Percentiles rank a stretch among this genome's conserved stretches.
phyloP scores from a whole-genome alignment of 1,140 invertebrate genomes.

The Monochamus saltuarius region DNA sequence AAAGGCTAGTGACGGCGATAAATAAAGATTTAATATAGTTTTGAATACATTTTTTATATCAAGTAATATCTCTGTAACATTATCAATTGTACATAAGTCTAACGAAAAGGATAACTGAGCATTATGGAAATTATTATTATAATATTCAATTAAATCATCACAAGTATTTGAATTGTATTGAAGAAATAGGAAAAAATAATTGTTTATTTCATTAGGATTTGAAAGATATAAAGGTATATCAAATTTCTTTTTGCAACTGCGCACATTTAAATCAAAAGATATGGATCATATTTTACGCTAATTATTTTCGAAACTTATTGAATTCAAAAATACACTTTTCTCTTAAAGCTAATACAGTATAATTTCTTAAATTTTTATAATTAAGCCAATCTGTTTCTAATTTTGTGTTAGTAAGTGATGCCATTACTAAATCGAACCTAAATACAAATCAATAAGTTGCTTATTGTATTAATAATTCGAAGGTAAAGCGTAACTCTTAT shows the following conservation, averaged over 20 bases:
- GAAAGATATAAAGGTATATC: no score
- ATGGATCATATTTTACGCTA: neutral
- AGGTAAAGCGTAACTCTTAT: no score
- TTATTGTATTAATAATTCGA: no score
- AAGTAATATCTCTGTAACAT: neutral
- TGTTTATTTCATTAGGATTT: no score
- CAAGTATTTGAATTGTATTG: no score
- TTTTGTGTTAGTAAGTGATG: no score
- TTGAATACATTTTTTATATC: no score
- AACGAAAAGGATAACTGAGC: constrained; percentile 5
- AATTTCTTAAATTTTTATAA: constrained; percentile 16
- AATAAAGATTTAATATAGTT: neutral
- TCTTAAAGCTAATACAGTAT: constrained; percentile 3
- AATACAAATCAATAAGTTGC: no score
- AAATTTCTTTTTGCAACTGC: no score
- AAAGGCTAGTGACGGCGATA: neutral
- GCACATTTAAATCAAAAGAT: neutral
- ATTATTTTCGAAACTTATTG: neutral
- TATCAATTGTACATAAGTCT: neutral
- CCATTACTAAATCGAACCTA: no score
- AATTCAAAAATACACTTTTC: constrained; percentile 10
- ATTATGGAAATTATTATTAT: neutral
- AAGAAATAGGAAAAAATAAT: no score
- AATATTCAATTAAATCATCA: no score
- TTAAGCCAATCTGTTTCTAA: constrained; percentile 6